These are phyloP conservation scores for Lethenteron camtschaticum DNA, from an alignment of 2,113 vertebrate species.

Conservation along the genomic window DNA sequence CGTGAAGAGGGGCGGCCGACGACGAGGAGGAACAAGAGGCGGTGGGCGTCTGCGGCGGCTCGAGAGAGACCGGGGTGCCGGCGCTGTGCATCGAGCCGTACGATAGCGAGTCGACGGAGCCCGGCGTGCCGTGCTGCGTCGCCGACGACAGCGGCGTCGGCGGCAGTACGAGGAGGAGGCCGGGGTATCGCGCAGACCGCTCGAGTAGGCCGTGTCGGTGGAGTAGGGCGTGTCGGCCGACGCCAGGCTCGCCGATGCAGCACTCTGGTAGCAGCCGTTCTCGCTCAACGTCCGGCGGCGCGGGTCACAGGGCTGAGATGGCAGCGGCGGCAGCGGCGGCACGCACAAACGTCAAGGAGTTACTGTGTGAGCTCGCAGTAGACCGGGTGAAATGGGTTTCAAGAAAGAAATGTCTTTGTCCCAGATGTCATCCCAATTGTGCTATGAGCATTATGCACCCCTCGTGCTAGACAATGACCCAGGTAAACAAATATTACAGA, in stretches of 20 bases:
- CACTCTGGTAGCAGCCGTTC: not conserved
- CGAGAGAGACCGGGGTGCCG: too few relatives aligned
- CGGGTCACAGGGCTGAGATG: slow-evolving; percentile 2
- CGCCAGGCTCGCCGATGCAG: not conserved
- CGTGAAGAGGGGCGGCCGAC: too few relatives aligned
- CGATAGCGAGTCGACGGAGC: slow-evolving; percentile 44
- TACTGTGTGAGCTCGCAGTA: not conserved
- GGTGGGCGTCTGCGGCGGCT: too few relatives aligned
- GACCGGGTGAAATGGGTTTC: too few relatives aligned
- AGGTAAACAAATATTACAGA: too few relatives aligned
- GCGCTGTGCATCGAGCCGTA: too few relatives aligned
- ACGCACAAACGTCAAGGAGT: not conserved
- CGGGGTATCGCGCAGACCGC: slow-evolving; percentile 70
- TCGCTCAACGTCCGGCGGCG: slow-evolving; percentile 2
- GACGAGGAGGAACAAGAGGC: too few relatives aligned
- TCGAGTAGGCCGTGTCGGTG: slow-evolving; percentile 79
- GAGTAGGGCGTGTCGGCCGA: slow-evolving; percentile 47
- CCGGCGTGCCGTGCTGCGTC: slow-evolving; percentile 60
- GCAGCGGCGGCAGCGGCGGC: not conserved
- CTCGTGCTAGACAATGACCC: too few relatives aligned
- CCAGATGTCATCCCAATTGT: too few relatives aligned
- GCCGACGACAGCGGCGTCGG: slow-evolving; percentile 53
- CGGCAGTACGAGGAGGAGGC: slow-evolving; percentile 42
- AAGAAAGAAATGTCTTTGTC: too few relatives aligned
- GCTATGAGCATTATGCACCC: too few relatives aligned